These are phyloP conservation scores for Anastrepha obliqua DNA, from an alignment of 1,140 invertebrate genomes.

Conservation along the genomic window DNA sequence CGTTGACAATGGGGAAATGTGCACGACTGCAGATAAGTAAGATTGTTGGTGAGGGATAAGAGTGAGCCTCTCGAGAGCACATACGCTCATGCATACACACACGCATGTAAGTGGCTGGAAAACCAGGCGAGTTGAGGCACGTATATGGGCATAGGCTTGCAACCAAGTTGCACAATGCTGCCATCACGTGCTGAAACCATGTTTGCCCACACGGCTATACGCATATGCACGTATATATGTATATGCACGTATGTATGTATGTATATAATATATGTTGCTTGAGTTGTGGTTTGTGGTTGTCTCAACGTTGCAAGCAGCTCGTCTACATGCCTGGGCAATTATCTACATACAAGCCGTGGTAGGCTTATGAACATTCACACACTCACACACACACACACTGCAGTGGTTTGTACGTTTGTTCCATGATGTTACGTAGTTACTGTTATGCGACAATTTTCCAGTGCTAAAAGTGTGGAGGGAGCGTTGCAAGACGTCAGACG, in stretches of 20 bases:
- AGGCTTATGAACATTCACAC: not conserved
- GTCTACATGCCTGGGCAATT: not conserved
- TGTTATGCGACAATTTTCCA: constrained; percentile 49
- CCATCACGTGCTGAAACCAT: constrained; percentile 18
- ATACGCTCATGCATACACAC: not conserved
- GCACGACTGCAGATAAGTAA: constrained; percentile 19
- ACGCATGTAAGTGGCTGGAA: not conserved
- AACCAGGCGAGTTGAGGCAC: not conserved
- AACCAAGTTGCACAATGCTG: constrained; percentile 36
- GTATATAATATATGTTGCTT: constrained; percentile 21
- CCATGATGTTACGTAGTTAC: constrained; percentile 28
- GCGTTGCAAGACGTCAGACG: not conserved
- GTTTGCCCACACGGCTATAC: not conserved
- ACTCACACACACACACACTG: not conserved
- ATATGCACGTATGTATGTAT: not conserved
- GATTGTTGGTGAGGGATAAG: constrained; percentile 6
- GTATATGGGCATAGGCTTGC: not conserved
- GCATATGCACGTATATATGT: not conserved
- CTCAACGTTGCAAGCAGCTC: constrained; percentile 16
- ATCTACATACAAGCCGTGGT: not conserved
- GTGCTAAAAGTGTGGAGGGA: not conserved
- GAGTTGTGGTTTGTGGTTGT: constrained; percentile 34
- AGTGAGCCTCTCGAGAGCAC: not conserved
- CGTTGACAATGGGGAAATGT: constrained; percentile 45
- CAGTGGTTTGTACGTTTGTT: not conserved